Base-by-base conservation (phyloP, 2,113 vertebrate genomes). In the Xiphophorus maculatus region DNA sequence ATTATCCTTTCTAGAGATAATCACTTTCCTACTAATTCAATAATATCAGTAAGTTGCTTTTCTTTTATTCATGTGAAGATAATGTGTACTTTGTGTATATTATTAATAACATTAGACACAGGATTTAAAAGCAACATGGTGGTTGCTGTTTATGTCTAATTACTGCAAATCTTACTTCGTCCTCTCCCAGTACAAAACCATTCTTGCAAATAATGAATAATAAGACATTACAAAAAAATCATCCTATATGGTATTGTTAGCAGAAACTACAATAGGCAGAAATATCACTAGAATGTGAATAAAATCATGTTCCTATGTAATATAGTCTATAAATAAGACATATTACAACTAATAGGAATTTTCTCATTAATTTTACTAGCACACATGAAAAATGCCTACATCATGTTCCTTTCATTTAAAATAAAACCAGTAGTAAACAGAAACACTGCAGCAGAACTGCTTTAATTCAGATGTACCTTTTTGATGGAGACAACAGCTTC, bases 401-500 rank as follows among this genome's bases (percentile, higher is more conserved):
- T 58, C 17, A 17, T 10, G 2, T 58, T 8, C 17, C 2, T 32
- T 42, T 68, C 17, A 25, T 3, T 65, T 7, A 68, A 73, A 68
- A n/a, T 25, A 11, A 58, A 69, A 0, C 2, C 25, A 27, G 32
- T n/a, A n/a, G 11, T 5, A 44, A 25, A 27, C 5, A 61, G 58
- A 71, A 63, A 66, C 29, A 66, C 28, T 2, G 13, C 2, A 0
- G 1, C 13, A 30, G 54, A 10, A 6, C 9, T 27, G 1, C 2
- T 48, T 64, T 25, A 9, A 17, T n/a, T 33, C n/a, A n/a, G 30
- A 5, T n/a, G 48, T 93, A 98, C 97, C 96, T 97, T 96, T 79
- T 96, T 96, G 48, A 99, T 90, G 0, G 93, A 93, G 77, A 99
- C 95, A 81, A 99, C 75, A 4, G 97, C 98, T 85, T 98, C 97